Evolutionary conservation across 35 echinoderm and acorn worm species (phyloP).

Genomic region (Ophioderma brevispina): DNA sequence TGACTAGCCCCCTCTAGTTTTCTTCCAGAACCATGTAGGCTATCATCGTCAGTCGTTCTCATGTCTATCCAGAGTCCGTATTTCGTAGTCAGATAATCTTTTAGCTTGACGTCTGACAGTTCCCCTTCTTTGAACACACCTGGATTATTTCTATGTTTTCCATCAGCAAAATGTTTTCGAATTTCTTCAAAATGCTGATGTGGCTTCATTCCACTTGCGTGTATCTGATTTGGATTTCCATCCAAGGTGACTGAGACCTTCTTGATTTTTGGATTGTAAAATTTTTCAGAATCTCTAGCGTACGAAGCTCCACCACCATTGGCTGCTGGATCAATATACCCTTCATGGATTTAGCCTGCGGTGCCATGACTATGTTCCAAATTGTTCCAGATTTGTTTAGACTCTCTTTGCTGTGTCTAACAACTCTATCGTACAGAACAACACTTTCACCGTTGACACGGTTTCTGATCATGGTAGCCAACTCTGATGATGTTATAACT

Average conservation of each 20-base stretch:
- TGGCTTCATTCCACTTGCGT: neutral
- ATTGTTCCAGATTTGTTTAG: slow-evolving; percentile 20
- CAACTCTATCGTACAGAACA: slow-evolving; percentile 18
- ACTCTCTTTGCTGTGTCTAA: slow-evolving; percentile 1
- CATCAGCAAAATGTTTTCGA: slow-evolving; percentile 20
- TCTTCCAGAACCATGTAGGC: slow-evolving; percentile 20
- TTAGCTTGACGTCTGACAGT: slow-evolving; percentile 3
- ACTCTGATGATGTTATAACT: neutral
- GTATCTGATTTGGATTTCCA: slow-evolving; percentile 40
- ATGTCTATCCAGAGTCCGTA: slow-evolving; percentile 33
- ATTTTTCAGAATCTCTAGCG: too few relatives aligned
- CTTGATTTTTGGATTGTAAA: slow-evolving; percentile 36
- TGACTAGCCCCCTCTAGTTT: slow-evolving; percentile 17
- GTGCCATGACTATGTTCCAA: slow-evolving; percentile 27
- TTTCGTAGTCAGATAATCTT: slow-evolving; percentile 14
- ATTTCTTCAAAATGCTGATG: slow-evolving; percentile 45
- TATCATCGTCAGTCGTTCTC: slow-evolving; percentile 49
- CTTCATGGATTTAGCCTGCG: slow-evolving; percentile 29
- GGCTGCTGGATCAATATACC: slow-evolving; percentile 9
- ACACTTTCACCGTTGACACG: neutral
- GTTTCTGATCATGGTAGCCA: slow-evolving; percentile 18
- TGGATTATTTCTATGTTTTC: neutral
- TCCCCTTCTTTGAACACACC: slow-evolving; percentile 12
- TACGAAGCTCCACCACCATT: too few relatives aligned
- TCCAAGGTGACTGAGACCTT: slow-evolving; percentile 24